phyloP scores from a whole-genome alignment of 2,113 vertebrate genomes.

The Dromiciops gliroides region DNA sequence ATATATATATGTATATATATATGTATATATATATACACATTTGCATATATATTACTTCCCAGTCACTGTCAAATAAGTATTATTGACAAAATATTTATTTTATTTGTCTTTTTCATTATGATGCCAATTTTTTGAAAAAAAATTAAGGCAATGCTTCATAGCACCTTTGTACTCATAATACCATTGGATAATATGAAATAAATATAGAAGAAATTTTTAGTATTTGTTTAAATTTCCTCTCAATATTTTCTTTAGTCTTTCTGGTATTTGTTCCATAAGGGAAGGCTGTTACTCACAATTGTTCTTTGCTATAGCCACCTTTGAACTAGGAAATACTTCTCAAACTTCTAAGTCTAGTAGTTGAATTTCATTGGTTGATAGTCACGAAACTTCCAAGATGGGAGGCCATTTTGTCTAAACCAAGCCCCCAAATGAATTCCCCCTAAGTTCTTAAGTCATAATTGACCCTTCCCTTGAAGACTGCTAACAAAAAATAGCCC shows the following conservation, averaged over 20 bases:
- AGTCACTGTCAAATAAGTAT: not conserved
- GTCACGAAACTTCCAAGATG: not conserved
- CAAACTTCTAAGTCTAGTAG: not conserved
- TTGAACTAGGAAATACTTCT: not conserved
- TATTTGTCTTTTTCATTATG: slow-evolving; percentile 24
- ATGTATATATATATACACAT: not conserved
- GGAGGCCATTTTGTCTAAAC: not conserved
- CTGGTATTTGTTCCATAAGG: not conserved
- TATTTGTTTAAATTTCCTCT: fast-evolving
- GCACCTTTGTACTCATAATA: not conserved
- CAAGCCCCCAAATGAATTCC: not conserved
- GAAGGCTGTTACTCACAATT: not conserved
- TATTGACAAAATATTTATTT: slow-evolving; percentile 23
- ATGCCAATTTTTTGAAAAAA: slow-evolving; percentile 8
- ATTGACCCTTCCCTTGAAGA: not conserved
- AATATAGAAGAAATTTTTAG: not conserved
- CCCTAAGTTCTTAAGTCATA: not conserved
- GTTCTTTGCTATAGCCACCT: not conserved
- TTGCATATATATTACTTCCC: not conserved
- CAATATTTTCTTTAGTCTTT: slow-evolving; percentile 21
- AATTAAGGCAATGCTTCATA: not conserved
- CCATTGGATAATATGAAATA: not conserved
- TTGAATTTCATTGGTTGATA: not conserved
- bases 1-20: not conserved
- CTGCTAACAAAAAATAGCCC: not conserved